phyloP scores from a whole-genome alignment of 2,113 vertebrate species.

The Osmerus eperlanus region DNA sequence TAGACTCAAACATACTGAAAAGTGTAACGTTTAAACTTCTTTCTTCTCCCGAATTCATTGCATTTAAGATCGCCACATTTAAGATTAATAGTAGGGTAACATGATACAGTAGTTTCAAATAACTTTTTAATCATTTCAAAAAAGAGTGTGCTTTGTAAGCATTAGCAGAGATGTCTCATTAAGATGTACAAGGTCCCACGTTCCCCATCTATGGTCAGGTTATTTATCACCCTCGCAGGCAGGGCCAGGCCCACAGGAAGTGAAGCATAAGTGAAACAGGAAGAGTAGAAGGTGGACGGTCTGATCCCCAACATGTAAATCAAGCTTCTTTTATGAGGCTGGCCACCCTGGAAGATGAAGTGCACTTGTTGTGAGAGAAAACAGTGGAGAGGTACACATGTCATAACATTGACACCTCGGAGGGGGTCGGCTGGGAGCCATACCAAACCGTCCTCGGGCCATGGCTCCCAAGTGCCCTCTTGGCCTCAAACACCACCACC shows the following conservation, averaged over 20 bases:
- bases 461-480: slow-evolving; percentile 63
- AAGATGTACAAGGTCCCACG: slow-evolving; percentile 36
- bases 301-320: slow-evolving; percentile 83
- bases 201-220: slow-evolving; percentile 52
- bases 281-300: slow-evolving; percentile 75
- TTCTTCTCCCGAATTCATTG: too few species aligned
- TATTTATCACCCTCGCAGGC: slow-evolving; percentile 68
- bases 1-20: neutral
- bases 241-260: slow-evolving; percentile 72
- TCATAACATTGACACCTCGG: slow-evolving; percentile 82
- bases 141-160: too few species aligned
- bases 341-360: slow-evolving; percentile 86
- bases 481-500: slow-evolving; percentile 47
- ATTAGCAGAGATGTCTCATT: slow-evolving; percentile 5
- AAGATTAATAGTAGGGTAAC: neutral
- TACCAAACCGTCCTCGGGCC: slow-evolving; percentile 54
- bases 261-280: slow-evolving; percentile 76
- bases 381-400: slow-evolving; percentile 85
- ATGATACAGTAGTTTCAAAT: too few species aligned
- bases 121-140: too few species aligned
- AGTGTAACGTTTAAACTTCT: too few species aligned
- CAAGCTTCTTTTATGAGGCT: slow-evolving; percentile 80
- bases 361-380: slow-evolving; percentile 90
- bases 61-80: neutral
- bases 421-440: slow-evolving; percentile 62